A percentile compares a stretch with the other conserved stretches of the same genome.
Conservation (phyloP, 2,797 vertebrate genomes). For the Sebastes steindachneri region DNA sequence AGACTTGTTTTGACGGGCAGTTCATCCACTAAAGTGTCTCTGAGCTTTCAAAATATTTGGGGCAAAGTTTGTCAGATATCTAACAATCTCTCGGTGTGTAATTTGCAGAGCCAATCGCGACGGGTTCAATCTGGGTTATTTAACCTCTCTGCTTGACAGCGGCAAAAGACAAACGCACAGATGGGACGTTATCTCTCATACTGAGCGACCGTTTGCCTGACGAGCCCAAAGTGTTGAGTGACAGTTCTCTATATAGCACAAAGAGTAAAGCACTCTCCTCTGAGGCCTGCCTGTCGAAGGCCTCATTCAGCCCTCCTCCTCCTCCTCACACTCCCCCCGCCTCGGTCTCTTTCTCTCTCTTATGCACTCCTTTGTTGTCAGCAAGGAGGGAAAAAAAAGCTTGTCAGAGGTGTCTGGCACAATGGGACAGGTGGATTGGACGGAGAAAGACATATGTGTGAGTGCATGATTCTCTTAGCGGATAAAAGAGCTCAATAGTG, state of each 20-base stretch:
- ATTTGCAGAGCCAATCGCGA: neutral
- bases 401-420: constrained; percentile 59
- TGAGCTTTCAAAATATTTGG: constrained; percentile 5
- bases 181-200: constrained; percentile 8
- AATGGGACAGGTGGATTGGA: constrained; percentile 76
- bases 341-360: constrained; percentile 33
- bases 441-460: constrained; percentile 49
- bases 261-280: constrained; percentile 35
- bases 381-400: constrained; percentile 22
- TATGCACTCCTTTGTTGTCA: constrained; percentile 52
- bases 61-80: constrained; percentile 9
- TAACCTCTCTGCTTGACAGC: constrained; percentile 17
- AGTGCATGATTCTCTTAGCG: constrained; percentile 49
- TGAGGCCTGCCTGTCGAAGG: constrained; percentile 33
- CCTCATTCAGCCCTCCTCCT: constrained; percentile 37
- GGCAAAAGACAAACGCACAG: constrained; percentile 7
- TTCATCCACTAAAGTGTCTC: neutral
- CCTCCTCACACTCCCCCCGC: neutral
- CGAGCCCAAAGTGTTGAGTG: constrained; percentile 38
- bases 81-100: neutral
- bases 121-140: neutral
- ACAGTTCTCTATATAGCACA: constrained; percentile 44
- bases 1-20: constrained; percentile 1
- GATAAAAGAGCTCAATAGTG: constrained; percentile 78
- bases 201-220: constrained; percentile 19